These are phyloP conservation scores for Adineta ricciae DNA, from an alignment of 2,888 invertebrate genomes.

Conservation along the genomic window DNA sequence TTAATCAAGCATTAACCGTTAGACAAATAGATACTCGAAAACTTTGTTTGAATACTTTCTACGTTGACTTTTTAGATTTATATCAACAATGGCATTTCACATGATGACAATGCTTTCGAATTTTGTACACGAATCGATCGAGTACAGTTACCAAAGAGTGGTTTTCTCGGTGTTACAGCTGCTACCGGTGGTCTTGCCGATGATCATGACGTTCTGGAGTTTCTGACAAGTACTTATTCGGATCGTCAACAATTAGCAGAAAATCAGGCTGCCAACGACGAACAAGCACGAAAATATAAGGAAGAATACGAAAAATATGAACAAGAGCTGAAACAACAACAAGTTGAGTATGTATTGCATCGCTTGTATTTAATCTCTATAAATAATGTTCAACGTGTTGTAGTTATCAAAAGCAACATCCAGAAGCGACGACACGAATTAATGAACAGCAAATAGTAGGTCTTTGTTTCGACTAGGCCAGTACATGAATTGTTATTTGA, in stretches of 20 bases:
- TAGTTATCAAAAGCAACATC: constrained; percentile 29
- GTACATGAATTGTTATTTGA: not conserved
- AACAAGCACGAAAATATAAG: not conserved
- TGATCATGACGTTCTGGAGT: constrained; percentile 69
- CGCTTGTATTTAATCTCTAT: not conserved
- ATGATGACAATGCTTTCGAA: constrained; percentile 83
- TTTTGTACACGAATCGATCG: constrained; percentile 83
- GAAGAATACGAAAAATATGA: constrained; percentile 34
- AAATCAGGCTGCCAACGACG: not conserved
- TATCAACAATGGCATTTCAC: constrained; percentile 78
- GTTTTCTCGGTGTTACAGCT: constrained; percentile 84
- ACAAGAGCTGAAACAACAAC: constrained; percentile 27
- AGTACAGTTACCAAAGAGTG: constrained; percentile 71
- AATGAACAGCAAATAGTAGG: constrained; percentile 25
- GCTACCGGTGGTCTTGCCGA: constrained; percentile 67
- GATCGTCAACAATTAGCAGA: not conserved
- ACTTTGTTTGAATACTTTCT: not conserved
- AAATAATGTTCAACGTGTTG: not conserved
- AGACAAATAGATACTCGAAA: not conserved
- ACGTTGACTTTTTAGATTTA: not conserved
- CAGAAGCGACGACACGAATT: constrained; percentile 20
- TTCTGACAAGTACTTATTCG: constrained; percentile 59
- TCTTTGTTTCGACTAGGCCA: not conserved
- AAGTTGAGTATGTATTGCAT: constrained; percentile 14
- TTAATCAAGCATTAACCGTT: constrained; percentile 25